phyloP scores from a whole-genome alignment of 2,888 invertebrate species.

The Pardosa pseudoannulata region DNA sequence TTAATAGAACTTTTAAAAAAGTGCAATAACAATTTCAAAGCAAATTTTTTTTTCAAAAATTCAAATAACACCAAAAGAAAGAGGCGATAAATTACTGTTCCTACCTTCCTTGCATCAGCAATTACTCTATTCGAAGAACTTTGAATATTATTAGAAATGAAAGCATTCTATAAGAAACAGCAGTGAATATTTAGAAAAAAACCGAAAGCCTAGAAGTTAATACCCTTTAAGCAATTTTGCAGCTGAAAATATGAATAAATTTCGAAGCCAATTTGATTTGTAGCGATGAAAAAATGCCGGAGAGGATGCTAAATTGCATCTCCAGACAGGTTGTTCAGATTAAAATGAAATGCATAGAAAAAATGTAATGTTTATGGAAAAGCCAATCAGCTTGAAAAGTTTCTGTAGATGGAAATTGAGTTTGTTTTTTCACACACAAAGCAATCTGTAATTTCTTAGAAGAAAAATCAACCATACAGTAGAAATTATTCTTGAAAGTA shows the following conservation, averaged over 20 bases:
- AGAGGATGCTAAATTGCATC: neutral
- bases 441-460: too few species aligned
- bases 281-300: neutral
- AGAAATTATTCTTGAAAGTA: too few species aligned
- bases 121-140: neutral
- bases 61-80: too few species aligned
- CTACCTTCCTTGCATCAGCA: neutral
- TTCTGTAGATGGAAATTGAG: neutral
- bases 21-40: too few species aligned
- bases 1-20: too few species aligned
- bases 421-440: neutral
- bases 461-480: too few species aligned
- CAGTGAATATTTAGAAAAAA: neutral
- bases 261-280: slow-evolving; percentile 8
- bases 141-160: neutral
- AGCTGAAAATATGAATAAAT: slow-evolving; percentile 3
- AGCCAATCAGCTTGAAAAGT: slow-evolving; percentile 1
- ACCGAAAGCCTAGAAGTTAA: neutral
- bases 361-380: neutral
- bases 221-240: slow-evolving; percentile 11
- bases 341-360: neutral
- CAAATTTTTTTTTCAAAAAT: too few species aligned
- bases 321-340: neutral
- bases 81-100: neutral
- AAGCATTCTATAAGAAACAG: neutral